Conservation (phyloP, 2,888 invertebrate species). For the Teleogryllus oceanicus region DNA sequence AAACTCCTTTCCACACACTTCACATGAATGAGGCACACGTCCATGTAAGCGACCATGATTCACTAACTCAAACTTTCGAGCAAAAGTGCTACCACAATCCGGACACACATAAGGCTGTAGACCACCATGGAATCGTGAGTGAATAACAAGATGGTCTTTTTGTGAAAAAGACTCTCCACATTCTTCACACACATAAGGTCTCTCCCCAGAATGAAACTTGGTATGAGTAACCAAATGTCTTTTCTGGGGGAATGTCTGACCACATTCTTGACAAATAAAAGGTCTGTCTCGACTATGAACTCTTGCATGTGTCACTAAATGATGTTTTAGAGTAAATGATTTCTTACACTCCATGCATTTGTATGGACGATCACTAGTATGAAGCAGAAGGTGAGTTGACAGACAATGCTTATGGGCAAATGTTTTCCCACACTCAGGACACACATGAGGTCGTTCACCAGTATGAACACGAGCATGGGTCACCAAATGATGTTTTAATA, state of each 20-base stretch:
- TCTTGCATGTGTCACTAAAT: conserved; percentile 73
- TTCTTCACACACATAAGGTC: conserved; percentile 79
- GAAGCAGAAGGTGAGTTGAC: conserved; percentile 75
- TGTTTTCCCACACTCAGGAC: conserved; percentile 74
- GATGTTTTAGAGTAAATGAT: conserved; percentile 80
- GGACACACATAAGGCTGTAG: conserved; percentile 91
- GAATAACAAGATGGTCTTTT: conserved; percentile 86
- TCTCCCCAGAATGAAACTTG: conserved; percentile 81
- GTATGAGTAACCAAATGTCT: conserved; percentile 79
- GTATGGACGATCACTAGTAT: conserved; percentile 77
- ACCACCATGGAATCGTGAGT: conserved; percentile 90
- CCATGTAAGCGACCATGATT: conserved; percentile 81
- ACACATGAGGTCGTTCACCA: conserved; percentile 71
- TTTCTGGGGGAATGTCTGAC: conserved; percentile 75
- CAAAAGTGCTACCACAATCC: conserved; percentile 82
- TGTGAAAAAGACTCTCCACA: conserved; percentile 92
- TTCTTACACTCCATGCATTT: conserved; percentile 82
- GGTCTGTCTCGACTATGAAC: conserved; percentile 78
- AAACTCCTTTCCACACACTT: conserved; percentile 80
- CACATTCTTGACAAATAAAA: conserved; percentile 78
- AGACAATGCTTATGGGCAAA: conserved; percentile 80
- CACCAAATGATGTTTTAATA: conserved; percentile 50
- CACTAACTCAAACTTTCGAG: conserved; percentile 79
- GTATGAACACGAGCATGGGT: conserved; percentile 80
- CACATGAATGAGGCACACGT: conserved; percentile 74